Conservation (phyloP, 2,797 vertebrate species). For the Crenuchus spilurus region DNA sequence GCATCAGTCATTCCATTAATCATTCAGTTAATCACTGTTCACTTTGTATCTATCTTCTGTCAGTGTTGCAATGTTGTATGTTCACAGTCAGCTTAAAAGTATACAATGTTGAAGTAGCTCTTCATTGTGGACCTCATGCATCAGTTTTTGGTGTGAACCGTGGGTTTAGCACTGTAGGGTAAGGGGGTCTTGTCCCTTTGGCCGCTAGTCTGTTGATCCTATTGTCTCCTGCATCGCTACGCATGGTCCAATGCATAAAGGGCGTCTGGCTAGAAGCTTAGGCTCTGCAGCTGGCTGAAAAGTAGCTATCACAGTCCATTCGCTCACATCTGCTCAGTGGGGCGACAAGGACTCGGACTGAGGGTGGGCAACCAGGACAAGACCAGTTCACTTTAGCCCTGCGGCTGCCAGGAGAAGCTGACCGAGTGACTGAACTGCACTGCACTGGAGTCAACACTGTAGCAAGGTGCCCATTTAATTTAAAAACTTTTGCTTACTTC, state of each 20-base stretch:
- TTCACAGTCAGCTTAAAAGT: neutral
- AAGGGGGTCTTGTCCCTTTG: slow-evolving; percentile 38
- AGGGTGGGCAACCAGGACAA: slow-evolving; percentile 88
- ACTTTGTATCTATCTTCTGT: neutral
- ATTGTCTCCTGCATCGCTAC: slow-evolving; percentile 89
- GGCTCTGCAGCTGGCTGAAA: slow-evolving; percentile 76
- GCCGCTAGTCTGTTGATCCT: slow-evolving; percentile 79
- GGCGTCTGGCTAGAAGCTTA: slow-evolving; percentile 94
- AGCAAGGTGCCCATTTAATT: slow-evolving; percentile 90
- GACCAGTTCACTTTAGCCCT: slow-evolving; percentile 87
- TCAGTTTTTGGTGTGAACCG: slow-evolving; percentile 24
- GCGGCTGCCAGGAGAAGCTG: slow-evolving; percentile 83
- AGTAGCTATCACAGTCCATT: slow-evolving; percentile 94
- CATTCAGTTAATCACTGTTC: neutral
- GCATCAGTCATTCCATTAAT: neutral
- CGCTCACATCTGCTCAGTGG: slow-evolving; percentile 97
- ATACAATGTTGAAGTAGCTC: neutral
- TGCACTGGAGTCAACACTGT: slow-evolving; percentile 81
- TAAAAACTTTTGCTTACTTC: too few species aligned
- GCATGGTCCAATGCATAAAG: slow-evolving; percentile 92
- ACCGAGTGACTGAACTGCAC: slow-evolving; percentile 74
- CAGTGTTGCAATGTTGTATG: neutral
- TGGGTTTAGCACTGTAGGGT: slow-evolving; percentile 19
- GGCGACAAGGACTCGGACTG: slow-evolving; percentile 92
- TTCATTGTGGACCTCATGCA: neutral